Conservation (phyloP, 2,888 invertebrate species). For the Apotomis capreana region DNA sequence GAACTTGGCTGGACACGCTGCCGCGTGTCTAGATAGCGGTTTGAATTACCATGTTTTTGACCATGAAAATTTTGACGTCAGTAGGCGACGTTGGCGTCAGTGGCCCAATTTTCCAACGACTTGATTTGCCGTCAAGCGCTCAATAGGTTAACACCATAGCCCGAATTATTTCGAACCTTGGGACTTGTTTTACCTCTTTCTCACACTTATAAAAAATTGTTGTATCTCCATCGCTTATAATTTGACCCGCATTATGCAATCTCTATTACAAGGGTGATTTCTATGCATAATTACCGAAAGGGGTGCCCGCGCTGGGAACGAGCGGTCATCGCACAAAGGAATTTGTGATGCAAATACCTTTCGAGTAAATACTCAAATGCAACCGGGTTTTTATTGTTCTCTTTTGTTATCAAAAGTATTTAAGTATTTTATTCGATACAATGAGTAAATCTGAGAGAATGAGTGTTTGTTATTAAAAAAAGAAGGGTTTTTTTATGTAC, state of each 20-base stretch:
- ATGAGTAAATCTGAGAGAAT: conserved; percentile 7
- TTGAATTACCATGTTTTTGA: no score
- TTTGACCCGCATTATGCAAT: conserved; percentile 19
- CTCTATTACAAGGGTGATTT: conserved; percentile 24
- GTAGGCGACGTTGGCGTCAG: no score
- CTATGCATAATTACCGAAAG: conserved; percentile 26
- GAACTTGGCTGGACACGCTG: no score
- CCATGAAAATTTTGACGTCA: no score
- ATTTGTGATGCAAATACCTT: conserved; percentile 30
- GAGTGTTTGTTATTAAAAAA: conserved; percentile 11
- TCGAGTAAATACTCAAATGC: neutral
- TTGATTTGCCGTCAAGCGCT: no score
- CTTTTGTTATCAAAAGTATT: conserved; percentile 20
- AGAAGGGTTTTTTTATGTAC: neutral
- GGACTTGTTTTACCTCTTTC: neutral
- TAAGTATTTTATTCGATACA: conserved; percentile 22
- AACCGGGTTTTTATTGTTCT: neutral
- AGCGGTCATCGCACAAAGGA: conserved; percentile 30
- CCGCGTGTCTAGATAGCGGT: no score
- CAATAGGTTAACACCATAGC: no score
- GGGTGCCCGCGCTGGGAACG: conserved; percentile 17
- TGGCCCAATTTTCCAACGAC: no score
- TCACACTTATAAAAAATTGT: neutral
- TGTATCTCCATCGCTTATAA: neutral
- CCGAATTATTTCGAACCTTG: no score